Evolutionary conservation across 2,797 vertebrate species (phyloP), one percentile per base, ranked within the genome.

Genomic region (Centroberyx gerrardi): DNA sequence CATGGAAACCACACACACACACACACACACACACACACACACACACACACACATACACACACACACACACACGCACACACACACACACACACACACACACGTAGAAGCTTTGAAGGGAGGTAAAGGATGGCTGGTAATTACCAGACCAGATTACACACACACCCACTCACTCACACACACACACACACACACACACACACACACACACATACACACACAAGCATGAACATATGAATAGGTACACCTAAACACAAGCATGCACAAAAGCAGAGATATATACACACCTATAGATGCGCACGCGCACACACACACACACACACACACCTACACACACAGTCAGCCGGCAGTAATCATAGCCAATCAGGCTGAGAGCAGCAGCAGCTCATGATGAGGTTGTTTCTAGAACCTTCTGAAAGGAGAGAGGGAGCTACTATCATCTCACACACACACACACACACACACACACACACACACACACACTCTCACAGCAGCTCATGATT

Each of bases 341-440:
- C 13, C 7, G 13, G 64, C 54, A 46, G 53, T 62, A 72, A 70
- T 67, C 0, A 0, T 22, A 68, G 56, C 44, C 63, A 82, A 49
- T 74, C 66, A 71, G 52, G n/a, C 61, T 46, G 70, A 67, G 44
- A 60, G 40, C 42, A 56, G 33, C 55, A 62, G 72, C 27, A 12
- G 53, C 28, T 62, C 40, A 78, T 58, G 52, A 72, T 73, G 33
- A 68, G 51, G 42, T 18, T 78, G 51, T 61, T 72, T 66, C 63
- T 61, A 33, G 36, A 61, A 27, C 3, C 61, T 46, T 67, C 36
- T 31, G 17, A 42, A 28, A 44, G 46, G 15, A 40, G 36, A 54
- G 40, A 56, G 54, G 22, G 4, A 17, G 36, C n/a, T 3, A 18
- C 17, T 58, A n/a, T 5, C 6, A 22, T 17, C 27, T 28, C 14